A percentile compares a stretch with the other conserved stretches of the same genome.
Evolutionary conservation across 2,113 vertebrate genomes (phyloP).

Genomic region (Eleginops maclovinus): DNA sequence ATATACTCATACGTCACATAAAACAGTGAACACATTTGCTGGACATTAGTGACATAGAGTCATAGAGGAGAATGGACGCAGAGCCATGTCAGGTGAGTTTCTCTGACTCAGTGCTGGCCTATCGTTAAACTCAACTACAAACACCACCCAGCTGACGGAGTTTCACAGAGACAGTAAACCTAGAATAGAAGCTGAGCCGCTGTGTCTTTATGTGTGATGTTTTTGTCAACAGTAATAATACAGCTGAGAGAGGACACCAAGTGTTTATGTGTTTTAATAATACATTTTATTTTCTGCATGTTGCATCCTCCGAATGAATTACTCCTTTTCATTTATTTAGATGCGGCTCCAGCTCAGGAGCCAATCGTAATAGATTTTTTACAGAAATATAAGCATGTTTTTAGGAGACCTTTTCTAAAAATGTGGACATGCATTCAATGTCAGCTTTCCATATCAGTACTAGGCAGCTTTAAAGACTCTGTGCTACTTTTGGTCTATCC

Average conservation of each 20-base stretch:
- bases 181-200: slow-evolving; percentile 18
- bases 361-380: background rate
- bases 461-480: background rate
- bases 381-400: background rate
- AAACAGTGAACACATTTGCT: background rate
- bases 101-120: background rate
- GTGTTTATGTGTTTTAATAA: no score
- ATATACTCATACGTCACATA: background rate
- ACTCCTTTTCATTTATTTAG: background rate
- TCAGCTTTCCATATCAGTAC: background rate
- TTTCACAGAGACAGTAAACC: slow-evolving; percentile 8
- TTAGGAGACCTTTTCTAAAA: background rate
- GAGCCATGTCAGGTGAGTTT: background rate
- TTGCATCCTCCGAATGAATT: no score
- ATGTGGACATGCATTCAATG: background rate
- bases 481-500: background rate
- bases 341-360: background rate
- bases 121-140: slow-evolving; percentile 5
- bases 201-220: background rate
- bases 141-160: background rate
- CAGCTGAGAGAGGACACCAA: no score
- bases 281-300: background rate
- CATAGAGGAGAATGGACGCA: background rate
- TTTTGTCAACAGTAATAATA: background rate
- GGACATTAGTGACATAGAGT: background rate